Base-by-base conservation (phyloP, 2,888 invertebrate genomes). In the Lepetodrilus schrolli region DNA sequence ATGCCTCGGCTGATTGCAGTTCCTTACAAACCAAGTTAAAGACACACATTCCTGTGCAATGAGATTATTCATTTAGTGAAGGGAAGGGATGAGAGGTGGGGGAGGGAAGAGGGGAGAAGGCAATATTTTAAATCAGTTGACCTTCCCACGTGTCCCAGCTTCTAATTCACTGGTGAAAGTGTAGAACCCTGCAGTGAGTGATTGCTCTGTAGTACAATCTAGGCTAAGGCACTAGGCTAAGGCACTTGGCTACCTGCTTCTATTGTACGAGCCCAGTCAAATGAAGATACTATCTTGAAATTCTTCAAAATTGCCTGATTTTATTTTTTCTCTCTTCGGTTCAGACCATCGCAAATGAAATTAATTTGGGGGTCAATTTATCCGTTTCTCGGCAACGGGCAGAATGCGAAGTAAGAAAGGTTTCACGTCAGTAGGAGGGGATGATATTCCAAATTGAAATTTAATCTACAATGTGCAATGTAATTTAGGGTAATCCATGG, bases 81-180 rank as follows among this genome's bases (percentile, higher is more conserved):
- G n/a, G n/a, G n/a, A n/a, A n/a, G n/a, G n/a, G n/a, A n/a, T n/a
- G n/a, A n/a, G n/a, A n/a, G n/a, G n/a, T n/a, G n/a, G n/a, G n/a
- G n/a, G n/a, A n/a, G n/a, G n/a, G n/a, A n/a, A n/a, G n/a, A n/a
- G n/a, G n/a, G n/a, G n/a, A n/a, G n/a, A n/a, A n/a, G n/a, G n/a
- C 58, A 58, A 58, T 58, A 58, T 58, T 58, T 58, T 34, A 58
- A n/a, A n/a, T n/a, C n/a, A n/a, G n/a, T n/a, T n/a, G n/a, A n/a
- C n/a, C n/a, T n/a, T n/a, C n/a, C n/a, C n/a, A n/a, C n/a, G n/a
- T n/a, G n/a, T n/a, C n/a, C n/a, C n/a, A n/a, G n/a, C n/a, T n/a
- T n/a, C n/a, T n/a, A n/a, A n/a, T n/a, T n/a, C n/a, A n/a, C n/a
- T n/a, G n/a, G n/a, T n/a, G n/a, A 34, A 58, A 30, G 58, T 58